Conservation (phyloP, 1,140 invertebrate genomes). For the Ceratina australensis region DNA sequence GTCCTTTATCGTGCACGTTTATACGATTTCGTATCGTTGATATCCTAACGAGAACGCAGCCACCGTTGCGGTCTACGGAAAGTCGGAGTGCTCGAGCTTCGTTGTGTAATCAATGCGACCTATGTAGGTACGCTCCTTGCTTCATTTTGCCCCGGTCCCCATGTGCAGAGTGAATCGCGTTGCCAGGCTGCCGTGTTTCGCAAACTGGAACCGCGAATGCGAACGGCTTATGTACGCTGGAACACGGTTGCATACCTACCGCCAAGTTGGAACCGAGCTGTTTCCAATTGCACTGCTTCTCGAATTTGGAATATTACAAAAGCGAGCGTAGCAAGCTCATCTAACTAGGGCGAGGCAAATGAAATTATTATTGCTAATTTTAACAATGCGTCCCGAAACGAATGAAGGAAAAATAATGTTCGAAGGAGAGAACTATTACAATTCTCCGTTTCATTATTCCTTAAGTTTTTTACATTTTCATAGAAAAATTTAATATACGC, state of each 20-base stretch:
- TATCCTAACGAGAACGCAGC: background rate
- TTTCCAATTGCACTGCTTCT: background rate
- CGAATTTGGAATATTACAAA: background rate
- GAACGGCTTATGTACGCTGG: constrained; percentile 17
- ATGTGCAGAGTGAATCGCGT: constrained; percentile 3
- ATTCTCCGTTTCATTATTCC: too few relatives aligned
- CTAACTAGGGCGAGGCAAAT: background rate
- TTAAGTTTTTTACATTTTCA: too few relatives aligned
- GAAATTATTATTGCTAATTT: background rate
- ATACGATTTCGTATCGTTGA: background rate
- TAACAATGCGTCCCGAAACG: too few relatives aligned
- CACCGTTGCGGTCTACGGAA: background rate
- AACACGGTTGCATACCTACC: constrained; percentile 17
- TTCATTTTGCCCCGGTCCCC: constrained; percentile 15
- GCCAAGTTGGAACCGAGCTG: background rate
- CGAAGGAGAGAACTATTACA: too few relatives aligned
- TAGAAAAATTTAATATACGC: background rate
- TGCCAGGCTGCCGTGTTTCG: background rate
- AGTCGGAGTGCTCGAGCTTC: constrained; percentile 9
- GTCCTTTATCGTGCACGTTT: background rate
- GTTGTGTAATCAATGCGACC: constrained; percentile 33
- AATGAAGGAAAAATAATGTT: too few relatives aligned
- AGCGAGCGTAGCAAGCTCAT: background rate
- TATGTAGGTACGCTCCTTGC: background rate
- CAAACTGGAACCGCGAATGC: constrained; percentile 29